Evolutionary conservation across 2,888 invertebrate genomes (phyloP).

Genomic region (Belgica antarctica): DNA sequence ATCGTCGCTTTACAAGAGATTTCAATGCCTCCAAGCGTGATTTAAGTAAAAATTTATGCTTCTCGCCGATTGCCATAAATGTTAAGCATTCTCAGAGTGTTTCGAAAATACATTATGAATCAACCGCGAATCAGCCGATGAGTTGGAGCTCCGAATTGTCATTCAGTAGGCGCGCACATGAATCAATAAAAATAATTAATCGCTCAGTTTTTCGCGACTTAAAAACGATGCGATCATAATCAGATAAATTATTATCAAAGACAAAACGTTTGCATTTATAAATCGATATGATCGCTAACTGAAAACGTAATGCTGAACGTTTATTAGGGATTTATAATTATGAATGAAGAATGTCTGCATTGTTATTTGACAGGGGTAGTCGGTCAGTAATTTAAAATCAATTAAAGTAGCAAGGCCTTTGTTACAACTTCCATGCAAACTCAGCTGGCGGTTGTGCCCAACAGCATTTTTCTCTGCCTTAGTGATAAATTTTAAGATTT

Average conservation of each 20-base stretch:
- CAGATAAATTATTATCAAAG: slow-evolving; percentile 15
- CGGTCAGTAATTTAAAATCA: background rate
- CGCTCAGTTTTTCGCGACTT: background rate
- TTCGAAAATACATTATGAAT: slow-evolving; percentile 15
- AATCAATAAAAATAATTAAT: slow-evolving; percentile 1
- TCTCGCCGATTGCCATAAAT: background rate
- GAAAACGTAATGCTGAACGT: background rate
- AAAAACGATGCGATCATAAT: background rate
- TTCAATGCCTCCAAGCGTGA: slow-evolving; percentile 2
- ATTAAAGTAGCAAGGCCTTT: too few relatives aligned
- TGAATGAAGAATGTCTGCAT: slow-evolving; percentile 10
- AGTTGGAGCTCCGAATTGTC: too few relatives aligned
- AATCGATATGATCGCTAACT: background rate
- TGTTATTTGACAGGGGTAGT: background rate
- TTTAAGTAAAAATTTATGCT: background rate
- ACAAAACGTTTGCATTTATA: slow-evolving; percentile 15
- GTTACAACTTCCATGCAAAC: too few relatives aligned
- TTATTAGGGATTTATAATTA: slow-evolving; percentile 1
- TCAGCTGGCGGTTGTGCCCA: too few relatives aligned
- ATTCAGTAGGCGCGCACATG: background rate
- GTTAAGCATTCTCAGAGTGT: background rate
- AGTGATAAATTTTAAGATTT: too few relatives aligned
- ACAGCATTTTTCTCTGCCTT: too few relatives aligned
- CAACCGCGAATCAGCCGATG: background rate
- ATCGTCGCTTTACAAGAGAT: background rate